Base-by-base conservation (phyloP, 2,113 vertebrate species). In the Pelusios castaneus region DNA sequence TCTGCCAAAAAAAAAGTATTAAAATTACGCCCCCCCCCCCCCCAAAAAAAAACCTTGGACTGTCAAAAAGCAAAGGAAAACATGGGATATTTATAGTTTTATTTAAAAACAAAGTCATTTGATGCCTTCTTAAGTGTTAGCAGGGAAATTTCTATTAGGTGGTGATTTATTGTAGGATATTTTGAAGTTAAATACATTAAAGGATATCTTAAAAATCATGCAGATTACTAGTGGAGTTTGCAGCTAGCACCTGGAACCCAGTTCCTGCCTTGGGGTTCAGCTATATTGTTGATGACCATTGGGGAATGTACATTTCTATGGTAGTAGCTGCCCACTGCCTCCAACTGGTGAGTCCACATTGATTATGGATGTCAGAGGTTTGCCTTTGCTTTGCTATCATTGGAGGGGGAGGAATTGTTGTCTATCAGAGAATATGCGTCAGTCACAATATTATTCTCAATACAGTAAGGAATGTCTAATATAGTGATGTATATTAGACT, bases 1-100 rank as follows among this genome's bases (percentile, higher is more conserved):
- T 92, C 94, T 96, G 96, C 97, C 94, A 94, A 88, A 97, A 97
- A 98, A 95, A 95, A 8, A 12, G 11, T 95, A 87, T 88, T 73
- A 84, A 88, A 97, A 89, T 78, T 89, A 80, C n/a, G n/a, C n/a
- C n/a, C n/a, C n/a, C n/a, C n/a, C n/a, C n/a, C n/a, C n/a, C n/a
- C n/a, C n/a, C n/a, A 90, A 95, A 92, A 19, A 31, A n/a, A 92
- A 85, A 88, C 85, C 92, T 96, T 92, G 97, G 94, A 96, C 96
- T 97, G 93, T 94, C 97, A 96, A 95, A 97, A 98, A 94, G 95
- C 96, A 94, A 95, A 96, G 92, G 84, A 96, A 96, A 95, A 95
- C 88, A 45, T 96, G 96, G 94, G 92, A 89, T 98, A 97, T 97
- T 98, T 98, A 96, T 98, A 97, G 95, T 95, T 52, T 97, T 97